Base-by-base conservation (phyloP, 2,113 vertebrate genomes). In the Peromyscus californicus region DNA sequence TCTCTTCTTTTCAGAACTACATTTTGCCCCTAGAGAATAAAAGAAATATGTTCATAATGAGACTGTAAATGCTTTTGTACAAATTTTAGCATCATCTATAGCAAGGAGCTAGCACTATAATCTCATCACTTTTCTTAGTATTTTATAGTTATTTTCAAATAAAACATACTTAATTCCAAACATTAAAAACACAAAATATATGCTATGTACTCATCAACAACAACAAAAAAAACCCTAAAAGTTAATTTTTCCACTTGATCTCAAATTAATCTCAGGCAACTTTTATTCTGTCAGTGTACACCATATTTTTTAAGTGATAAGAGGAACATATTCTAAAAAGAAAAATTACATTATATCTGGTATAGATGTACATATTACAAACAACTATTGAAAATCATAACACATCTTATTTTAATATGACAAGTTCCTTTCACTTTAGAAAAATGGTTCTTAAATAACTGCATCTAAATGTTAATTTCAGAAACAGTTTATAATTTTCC, bases 361-460 rank as follows among this genome's bases (percentile, higher is more conserved):
- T 83, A 2, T 93, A 91, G 90, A 91, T 91, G 17, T 94, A 57
- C 33, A 54, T 36, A 22, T 12, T 69, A 57, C 36, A 94, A 93
- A 95, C 57, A 92, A 92, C 70, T 39, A 79, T 26, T 79, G 51
- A 97, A 97, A 91, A 89, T 90, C 72, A 92, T 39, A 67, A 61
- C 76, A 93, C 9, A 82, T 61, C 19, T 22, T 89, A 80, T 95
- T 97, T 97, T 90, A 97, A 92, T 97, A 78, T 93, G 91, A 79
- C 85, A 92, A 95, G 22, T 84, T 87, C 65, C 7, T 97, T 92
- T 97, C 61, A 65, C 59, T 78, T 33, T 70, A 88, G 76, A 93
- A 92, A 93, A 98, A 89, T 93, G 31, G 48, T 45, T 87, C 74
- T 86, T 76, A 96, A 92, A 96, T 87, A 93, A 97, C 69, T 96